Evolutionary conservation across 2,113 vertebrate species (phyloP).

Genomic region (Ginglymostoma cirratum): DNA sequence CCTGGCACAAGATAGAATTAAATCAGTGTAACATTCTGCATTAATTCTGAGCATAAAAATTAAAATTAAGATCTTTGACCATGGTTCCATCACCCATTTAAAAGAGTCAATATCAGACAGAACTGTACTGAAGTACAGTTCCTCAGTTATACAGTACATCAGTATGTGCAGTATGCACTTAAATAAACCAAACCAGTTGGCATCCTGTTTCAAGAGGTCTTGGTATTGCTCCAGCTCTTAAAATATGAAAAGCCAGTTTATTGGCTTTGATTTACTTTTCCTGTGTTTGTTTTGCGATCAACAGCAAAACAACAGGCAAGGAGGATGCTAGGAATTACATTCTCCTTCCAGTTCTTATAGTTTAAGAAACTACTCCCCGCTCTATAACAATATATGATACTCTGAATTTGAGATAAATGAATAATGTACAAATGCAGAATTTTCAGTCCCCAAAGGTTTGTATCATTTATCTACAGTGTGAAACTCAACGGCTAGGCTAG

Average conservation of each 20-base stretch:
- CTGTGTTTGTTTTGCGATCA: background rate
- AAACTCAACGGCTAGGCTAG: too few relatives aligned
- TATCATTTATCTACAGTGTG: too few relatives aligned
- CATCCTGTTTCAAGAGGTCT: background rate
- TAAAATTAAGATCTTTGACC: background rate
- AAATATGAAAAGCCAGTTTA: background rate
- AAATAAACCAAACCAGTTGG: background rate
- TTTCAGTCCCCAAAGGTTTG: background rate
- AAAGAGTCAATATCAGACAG: background rate
- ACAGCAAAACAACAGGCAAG: background rate
- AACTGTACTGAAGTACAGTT: background rate
- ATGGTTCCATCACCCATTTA: background rate
- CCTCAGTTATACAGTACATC: background rate
- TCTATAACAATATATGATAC: background rate
- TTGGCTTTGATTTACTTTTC: constrained; percentile 5
- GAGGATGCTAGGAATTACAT: background rate
- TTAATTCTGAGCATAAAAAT: background rate
- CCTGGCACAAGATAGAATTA: background rate
- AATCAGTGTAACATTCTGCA: background rate
- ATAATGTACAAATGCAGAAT: background rate
- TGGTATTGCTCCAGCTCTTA: constrained; percentile 16
- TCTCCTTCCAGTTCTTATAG: constrained; percentile 11
- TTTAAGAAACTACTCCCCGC: background rate
- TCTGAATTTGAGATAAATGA: too few relatives aligned
- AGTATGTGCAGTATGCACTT: background rate